Conservation (phyloP, 2,113 vertebrate species). For the Dicerorhinus sumatrensis region DNA sequence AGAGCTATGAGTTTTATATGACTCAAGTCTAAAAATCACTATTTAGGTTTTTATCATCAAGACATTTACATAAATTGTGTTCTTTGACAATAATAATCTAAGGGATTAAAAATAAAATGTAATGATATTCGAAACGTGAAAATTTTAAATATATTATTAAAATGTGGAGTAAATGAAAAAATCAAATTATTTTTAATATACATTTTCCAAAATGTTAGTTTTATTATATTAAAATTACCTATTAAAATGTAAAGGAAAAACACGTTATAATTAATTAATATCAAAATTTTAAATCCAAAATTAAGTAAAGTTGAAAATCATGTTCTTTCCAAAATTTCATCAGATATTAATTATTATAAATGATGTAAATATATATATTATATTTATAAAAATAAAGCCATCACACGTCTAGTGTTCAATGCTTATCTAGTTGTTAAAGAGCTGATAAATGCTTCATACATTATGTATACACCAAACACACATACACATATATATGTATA, state of each 20-base stretch:
- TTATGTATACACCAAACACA: neutral
- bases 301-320: neutral
- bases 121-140: neutral
- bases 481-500: neutral
- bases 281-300: slow-evolving; percentile 3
- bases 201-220: neutral
- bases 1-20: neutral
- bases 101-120: neutral
- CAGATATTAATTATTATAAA: neutral
- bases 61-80: neutral
- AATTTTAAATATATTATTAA: neutral
- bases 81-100: neutral
- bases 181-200: neutral
- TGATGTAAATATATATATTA: neutral
- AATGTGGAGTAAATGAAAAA: neutral
- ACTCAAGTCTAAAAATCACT: neutral
- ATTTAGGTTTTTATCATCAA: neutral
- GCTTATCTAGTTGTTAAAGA: neutral
- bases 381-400: neutral
- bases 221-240: neutral
- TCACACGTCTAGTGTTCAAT: neutral
- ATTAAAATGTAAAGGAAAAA: neutral
- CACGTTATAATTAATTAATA: neutral
- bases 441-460: neutral
- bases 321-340: neutral